Conservation (phyloP, 2,888 invertebrate species). For the Thysanoteuthis rhombus region DNA sequence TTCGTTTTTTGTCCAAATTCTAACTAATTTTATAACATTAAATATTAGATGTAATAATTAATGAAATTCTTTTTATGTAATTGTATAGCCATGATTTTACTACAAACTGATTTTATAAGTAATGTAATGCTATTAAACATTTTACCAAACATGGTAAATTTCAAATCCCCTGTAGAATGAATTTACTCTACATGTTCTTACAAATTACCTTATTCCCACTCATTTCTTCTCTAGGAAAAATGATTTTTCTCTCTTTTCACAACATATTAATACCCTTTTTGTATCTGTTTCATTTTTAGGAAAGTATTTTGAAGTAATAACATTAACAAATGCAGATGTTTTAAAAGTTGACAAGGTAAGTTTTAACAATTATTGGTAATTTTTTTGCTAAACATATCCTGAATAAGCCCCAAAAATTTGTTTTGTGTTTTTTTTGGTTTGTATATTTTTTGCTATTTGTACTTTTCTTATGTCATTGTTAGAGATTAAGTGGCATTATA, state of each 20-base stretch:
- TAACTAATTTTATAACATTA: too few species aligned
- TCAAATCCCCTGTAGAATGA: not conserved
- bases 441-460: not conserved
- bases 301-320: constrained; percentile 57
- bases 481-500: not conserved
- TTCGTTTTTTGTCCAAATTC: too few species aligned
- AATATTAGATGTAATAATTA: too few species aligned
- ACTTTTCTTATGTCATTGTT: not conserved
- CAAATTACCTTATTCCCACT: too few species aligned
- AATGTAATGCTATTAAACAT: not conserved
- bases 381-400: not conserved
- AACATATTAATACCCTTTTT: not conserved
- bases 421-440: not conserved
- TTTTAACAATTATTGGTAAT: not conserved
- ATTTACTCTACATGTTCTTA: not conserved
- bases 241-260: not conserved
- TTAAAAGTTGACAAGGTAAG: constrained; percentile 45
- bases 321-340: constrained; percentile 52
- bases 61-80: too few species aligned
- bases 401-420: not conserved
- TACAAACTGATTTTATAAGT: too few species aligned
- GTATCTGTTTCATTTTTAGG: constrained; percentile 45
- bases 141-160: not conserved
- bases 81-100: too few species aligned
- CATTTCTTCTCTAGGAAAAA: too few species aligned